phyloP scores from a whole-genome alignment of 2,113 vertebrate species.

The Microtus richardsoni region DNA sequence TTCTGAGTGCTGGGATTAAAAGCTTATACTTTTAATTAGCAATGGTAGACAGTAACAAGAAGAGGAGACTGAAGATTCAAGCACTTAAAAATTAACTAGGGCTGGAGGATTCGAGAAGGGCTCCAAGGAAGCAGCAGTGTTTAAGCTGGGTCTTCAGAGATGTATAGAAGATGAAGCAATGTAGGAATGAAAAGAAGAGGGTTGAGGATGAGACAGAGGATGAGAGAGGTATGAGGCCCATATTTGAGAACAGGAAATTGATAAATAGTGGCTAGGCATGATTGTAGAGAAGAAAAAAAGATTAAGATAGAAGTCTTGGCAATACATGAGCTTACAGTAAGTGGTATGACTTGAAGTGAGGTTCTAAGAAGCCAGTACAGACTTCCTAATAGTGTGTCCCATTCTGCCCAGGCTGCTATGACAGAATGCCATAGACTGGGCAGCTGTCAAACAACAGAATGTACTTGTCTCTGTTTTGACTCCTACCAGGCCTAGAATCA shows the following conservation, averaged over 20 bases:
- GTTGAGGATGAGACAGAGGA: background rate
- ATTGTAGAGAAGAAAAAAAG: background rate
- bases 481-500: background rate
- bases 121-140: background rate
- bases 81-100: background rate
- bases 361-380: background rate
- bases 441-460: background rate
- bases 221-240: background rate
- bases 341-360: background rate
- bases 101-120: background rate
- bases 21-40: background rate
- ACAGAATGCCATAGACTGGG: background rate
- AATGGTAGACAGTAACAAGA: background rate
- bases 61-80: background rate
- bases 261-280: background rate
- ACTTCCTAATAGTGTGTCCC: background rate
- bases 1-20: background rate
- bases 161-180: background rate
- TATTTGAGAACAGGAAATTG: background rate
- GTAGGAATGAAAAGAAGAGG: background rate
- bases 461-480: background rate
- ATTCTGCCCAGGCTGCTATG: background rate
- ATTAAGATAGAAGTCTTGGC: background rate
- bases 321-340: background rate
- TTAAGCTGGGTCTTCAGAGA: background rate